Evolutionary conservation across 2,797 vertebrate genomes (phyloP).

Genomic region (Tympanoctomys barrerae): DNA sequence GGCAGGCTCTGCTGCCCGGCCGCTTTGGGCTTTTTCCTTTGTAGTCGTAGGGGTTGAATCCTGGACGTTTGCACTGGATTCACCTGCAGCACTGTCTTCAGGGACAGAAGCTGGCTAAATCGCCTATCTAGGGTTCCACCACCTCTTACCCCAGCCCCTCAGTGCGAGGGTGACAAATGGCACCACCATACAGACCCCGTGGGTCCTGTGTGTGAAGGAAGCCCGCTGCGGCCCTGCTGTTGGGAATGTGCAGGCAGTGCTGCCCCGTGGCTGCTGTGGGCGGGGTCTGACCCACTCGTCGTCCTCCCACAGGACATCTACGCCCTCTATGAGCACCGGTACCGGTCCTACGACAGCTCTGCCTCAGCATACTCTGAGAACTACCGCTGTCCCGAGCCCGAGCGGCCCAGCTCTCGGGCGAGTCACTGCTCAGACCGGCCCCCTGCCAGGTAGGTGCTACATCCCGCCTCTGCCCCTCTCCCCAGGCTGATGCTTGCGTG

Average conservation of each 20-base stretch:
- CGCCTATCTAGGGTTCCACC: neutral
- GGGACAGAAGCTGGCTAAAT: neutral
- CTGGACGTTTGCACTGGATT: neutral
- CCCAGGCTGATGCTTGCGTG: accelerated
- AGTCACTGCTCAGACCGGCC: constrained; percentile 97
- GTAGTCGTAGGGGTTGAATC: neutral
- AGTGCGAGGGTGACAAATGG: neutral
- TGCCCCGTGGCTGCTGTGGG: neutral
- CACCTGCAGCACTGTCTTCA: neutral
- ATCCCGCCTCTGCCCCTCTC: neutral
- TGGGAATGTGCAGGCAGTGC: accelerated
- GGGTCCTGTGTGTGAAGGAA: neutral
- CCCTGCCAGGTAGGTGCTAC: constrained; percentile 90
- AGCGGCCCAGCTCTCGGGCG: constrained; percentile 95
- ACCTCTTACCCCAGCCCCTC: neutral
- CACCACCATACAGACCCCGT: neutral
- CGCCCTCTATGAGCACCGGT: constrained; percentile 91
- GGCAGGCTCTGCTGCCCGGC: neutral
- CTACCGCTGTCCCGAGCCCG: constrained; percentile 92
- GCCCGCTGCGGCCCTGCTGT: neutral
- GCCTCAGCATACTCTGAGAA: constrained; percentile 88
- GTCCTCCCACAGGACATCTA: constrained; percentile 90
- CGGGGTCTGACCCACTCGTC: neutral
- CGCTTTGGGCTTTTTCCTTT: neutral
- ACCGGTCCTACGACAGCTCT: constrained; percentile 90